These are phyloP conservation scores for Ophion ventricosus DNA, from an alignment of 2,888 invertebrate genomes.

Conservation along the genomic window DNA sequence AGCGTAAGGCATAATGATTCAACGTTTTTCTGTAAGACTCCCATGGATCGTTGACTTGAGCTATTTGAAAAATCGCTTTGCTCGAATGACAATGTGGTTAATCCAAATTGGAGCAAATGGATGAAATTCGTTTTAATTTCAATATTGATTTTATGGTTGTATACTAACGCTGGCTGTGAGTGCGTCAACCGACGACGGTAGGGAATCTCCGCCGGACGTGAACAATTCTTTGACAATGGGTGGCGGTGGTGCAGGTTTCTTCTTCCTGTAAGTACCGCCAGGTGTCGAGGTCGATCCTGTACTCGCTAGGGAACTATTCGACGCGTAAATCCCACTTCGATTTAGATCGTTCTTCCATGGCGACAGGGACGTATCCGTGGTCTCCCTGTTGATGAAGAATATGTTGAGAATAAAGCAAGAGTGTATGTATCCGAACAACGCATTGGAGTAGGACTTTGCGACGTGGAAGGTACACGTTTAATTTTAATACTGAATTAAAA, in stretches of 20 bases:
- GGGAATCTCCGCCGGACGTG: constrained; percentile 66
- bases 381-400: constrained; percentile 68
- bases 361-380: constrained; percentile 80
- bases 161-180: constrained; percentile 45
- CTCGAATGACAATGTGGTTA: neutral
- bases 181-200: constrained; percentile 40
- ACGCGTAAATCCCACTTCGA: constrained; percentile 79
- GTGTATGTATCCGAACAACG: neutral
- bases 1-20: too few species aligned
- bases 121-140: neutral
- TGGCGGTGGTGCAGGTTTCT: constrained; percentile 89
- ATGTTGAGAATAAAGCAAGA: neutral
- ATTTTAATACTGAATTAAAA: neutral
- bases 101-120: neutral
- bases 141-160: neutral
- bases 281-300: constrained; percentile 82
- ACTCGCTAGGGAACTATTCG: constrained; percentile 83
- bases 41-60: too few species aligned
- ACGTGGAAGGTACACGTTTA: too few species aligned
- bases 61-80: too few species aligned
- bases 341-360: constrained; percentile 76
- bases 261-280: constrained; percentile 85
- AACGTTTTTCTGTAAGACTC: too few species aligned
- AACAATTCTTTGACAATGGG: constrained; percentile 66
- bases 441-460: too few species aligned